Evolutionary conservation across 1,140 invertebrate species (phyloP).

Genomic region (Nixonia krombeini): DNA sequence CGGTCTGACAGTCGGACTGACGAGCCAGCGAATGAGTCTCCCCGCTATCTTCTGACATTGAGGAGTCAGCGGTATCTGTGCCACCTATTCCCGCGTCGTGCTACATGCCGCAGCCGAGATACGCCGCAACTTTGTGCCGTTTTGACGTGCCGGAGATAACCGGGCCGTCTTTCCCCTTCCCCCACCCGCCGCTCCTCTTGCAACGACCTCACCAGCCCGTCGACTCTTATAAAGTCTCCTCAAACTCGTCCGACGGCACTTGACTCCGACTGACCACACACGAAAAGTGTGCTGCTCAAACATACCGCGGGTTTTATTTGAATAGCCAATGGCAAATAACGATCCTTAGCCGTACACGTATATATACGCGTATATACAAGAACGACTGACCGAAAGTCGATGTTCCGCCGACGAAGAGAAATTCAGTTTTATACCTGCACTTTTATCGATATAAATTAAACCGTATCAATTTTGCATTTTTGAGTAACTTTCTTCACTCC

Average conservation of each 20-base stretch:
- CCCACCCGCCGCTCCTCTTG: too few relatives aligned
- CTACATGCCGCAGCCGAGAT: conserved; percentile 62
- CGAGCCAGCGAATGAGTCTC: conserved; percentile 36
- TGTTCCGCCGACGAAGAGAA: too few relatives aligned
- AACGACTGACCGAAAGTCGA: too few relatives aligned
- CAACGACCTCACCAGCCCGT: conserved; percentile 28
- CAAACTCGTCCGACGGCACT: conserved; percentile 12
- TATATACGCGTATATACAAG: too few relatives aligned
- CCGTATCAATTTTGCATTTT: too few relatives aligned
- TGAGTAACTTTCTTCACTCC: too few relatives aligned
- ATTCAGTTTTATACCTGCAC: too few relatives aligned
- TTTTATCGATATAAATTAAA: too few relatives aligned
- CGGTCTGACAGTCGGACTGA: conserved; percentile 30
- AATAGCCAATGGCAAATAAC: neutral
- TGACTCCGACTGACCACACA: conserved; percentile 28
- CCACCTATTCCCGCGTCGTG: conserved; percentile 54
- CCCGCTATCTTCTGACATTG: conserved; percentile 64
- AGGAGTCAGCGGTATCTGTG: conserved; percentile 63
- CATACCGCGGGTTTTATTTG: conserved; percentile 1
- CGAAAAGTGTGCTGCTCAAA: conserved; percentile 15
- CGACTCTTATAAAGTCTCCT: conserved; percentile 8
- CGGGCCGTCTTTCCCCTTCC: conserved; percentile 49
- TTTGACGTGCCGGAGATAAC: conserved; percentile 66
- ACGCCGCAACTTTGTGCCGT: conserved; percentile 63
- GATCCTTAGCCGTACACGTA: too few relatives aligned